Evolutionary conservation across 2,113 vertebrate species (phyloP).

Genomic region (Morone saxatilis): DNA sequence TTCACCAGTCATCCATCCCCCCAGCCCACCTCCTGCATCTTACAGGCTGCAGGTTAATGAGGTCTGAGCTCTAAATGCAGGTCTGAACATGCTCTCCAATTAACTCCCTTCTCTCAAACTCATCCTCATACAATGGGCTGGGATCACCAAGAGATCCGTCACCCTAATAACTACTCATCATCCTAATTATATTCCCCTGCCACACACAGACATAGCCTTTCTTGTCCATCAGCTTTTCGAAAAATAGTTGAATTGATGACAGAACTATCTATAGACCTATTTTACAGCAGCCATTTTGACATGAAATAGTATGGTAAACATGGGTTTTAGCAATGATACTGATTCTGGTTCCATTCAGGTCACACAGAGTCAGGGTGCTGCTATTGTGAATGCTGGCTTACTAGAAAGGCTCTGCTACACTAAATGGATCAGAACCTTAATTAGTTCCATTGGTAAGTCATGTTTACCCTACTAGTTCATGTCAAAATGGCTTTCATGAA

Average conservation of each 20-base stretch:
- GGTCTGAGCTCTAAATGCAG: slow-evolving; percentile 39
- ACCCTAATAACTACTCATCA: slow-evolving; percentile 36
- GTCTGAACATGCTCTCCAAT: slow-evolving; percentile 45
- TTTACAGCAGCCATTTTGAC: too few species aligned
- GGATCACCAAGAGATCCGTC: slow-evolving; percentile 17
- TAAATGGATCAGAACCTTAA: too few species aligned
- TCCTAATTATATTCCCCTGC: slow-evolving; percentile 44
- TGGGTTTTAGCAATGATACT: too few species aligned
- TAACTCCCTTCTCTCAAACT: slow-evolving; percentile 44
- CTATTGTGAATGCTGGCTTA: too few species aligned
- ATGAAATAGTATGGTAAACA: too few species aligned
- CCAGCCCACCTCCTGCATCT: not conserved
- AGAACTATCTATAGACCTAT: not conserved
- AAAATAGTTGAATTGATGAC: not conserved
- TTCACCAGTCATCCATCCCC: not conserved
- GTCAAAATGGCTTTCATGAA: too few species aligned
- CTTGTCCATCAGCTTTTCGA: slow-evolving; percentile 7
- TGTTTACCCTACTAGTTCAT: too few species aligned
- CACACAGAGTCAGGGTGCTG: too few species aligned
- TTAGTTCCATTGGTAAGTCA: too few species aligned
- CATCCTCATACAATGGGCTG: slow-evolving; percentile 26
- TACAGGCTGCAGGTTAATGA: slow-evolving; percentile 52
- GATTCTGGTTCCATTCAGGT: too few species aligned
- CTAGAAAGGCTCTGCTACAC: too few species aligned
- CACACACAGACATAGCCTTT: not conserved